Base-by-base conservation (phyloP, 2,113 vertebrate species). In the Tichodroma muraria region DNA sequence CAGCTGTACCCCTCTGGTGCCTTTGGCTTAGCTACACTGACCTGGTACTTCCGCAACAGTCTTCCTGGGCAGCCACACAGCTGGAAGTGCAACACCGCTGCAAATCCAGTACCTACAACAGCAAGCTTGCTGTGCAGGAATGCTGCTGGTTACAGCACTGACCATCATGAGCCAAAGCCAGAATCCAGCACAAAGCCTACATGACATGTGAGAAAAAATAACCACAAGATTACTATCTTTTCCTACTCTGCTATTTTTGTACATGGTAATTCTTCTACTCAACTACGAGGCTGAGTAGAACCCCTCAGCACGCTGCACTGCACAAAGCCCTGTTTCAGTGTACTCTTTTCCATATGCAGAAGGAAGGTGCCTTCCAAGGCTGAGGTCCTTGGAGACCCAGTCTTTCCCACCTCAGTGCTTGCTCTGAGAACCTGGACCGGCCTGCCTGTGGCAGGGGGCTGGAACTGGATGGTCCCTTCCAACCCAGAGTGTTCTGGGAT, bases 251-350 rank as follows among this genome's bases (percentile, higher is more conserved):
- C 47, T 30, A 1, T 31, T 31, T 61, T 14, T 37, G 37, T 11
- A 25, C 27, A 21, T 20, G 20, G 31, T 35, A 25, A 20, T 59
- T 49, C 28, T 24, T 52, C 13, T 24, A 13, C 31, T 42, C 45
- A 24, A 27, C 9, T 8, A 4, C 0, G 8, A 23, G 21, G 33
- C 2, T 0, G 1, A 49, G 38, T 0, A 8, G 38, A 44, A 28
- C 5, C 24, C 45, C 22, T 6, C 10, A 33, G 54, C 70, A 45
- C 11, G 7, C 4, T 5, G 27, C 20, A 54, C 65, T 35, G 69
- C 33, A 22, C 44, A 1, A 33, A 21, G 6, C 2, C 10, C 33
- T 30, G 25, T 2, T 20, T 6, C 20, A 45, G 30, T 3, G 8
- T 0, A 1, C 10, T 6, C 16, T 10, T 6, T 6, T 30, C 44